These are phyloP conservation scores for Sebastes trivittatus DNA, from an alignment of 2,797 vertebrate species.

Conservation along the genomic window DNA sequence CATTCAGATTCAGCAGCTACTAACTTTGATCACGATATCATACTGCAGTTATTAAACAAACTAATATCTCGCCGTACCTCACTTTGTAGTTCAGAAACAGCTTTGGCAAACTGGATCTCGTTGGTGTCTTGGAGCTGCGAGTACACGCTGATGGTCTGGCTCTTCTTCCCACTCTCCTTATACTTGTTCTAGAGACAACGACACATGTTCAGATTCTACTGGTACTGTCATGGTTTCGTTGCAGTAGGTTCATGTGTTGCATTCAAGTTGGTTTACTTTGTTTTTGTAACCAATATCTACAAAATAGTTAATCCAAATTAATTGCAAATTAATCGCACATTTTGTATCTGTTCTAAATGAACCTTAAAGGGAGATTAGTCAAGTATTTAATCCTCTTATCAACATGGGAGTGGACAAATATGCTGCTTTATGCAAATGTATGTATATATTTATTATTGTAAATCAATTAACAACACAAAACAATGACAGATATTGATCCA, in stretches of 20 bases:
- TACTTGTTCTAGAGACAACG: constrained; percentile 77
- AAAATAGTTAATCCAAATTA: neutral
- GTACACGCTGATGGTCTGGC: constrained; percentile 84
- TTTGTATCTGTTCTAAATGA: no score
- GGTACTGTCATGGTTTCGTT: neutral
- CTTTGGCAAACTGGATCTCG: constrained; percentile 87
- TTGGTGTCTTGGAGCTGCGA: constrained; percentile 89
- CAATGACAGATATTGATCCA: no score
- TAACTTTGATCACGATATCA: neutral
- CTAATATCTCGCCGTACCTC: constrained; percentile 75
- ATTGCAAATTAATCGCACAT: no score
- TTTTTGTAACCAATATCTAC: neutral
- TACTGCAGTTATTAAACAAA: neutral
- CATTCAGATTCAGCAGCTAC: neutral
- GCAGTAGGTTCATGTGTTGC: neutral
- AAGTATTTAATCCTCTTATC: no score
- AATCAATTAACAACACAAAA: no score
- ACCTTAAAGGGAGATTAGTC: no score
- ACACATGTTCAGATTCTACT: neutral
- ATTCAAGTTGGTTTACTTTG: neutral
- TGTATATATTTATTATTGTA: no score
- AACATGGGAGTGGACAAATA: no score
- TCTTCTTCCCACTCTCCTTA: constrained; percentile 83
- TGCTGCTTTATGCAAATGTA: no score
- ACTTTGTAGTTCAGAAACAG: constrained; percentile 87